phyloP scores from a whole-genome alignment of 2,888 invertebrate species.

The Calameuta pallipes region DNA sequence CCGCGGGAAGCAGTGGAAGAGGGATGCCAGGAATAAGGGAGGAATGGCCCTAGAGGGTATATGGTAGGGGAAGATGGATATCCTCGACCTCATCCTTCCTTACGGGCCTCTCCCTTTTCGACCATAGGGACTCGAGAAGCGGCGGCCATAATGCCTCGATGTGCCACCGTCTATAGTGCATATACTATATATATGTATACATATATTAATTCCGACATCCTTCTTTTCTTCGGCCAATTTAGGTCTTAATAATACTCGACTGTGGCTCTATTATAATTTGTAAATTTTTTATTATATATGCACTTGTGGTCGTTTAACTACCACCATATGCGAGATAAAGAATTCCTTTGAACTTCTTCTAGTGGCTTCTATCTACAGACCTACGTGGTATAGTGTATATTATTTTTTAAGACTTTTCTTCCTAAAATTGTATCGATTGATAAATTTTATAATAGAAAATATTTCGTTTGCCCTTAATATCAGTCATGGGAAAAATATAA shows the following conservation, averaged over 20 bases:
- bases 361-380: too few species aligned
- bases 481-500: background rate
- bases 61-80: constrained; percentile 63
- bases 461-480: background rate
- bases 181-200: constrained; percentile 23
- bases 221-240: constrained; percentile 47
- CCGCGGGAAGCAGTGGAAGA: constrained; percentile 52
- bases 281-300: constrained; percentile 6
- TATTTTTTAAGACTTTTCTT: background rate
- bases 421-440: background rate
- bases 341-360: background rate
- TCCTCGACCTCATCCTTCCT: constrained; percentile 60
- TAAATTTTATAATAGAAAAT: background rate
- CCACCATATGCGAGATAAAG: background rate
- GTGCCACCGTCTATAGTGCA: constrained; percentile 44
- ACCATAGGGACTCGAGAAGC: constrained; percentile 47
- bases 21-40: constrained; percentile 18
- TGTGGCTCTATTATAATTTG: constrained; percentile 54
- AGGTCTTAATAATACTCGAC: constrained; percentile 60
- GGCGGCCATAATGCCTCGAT: constrained; percentile 65
- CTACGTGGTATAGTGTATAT: background rate
- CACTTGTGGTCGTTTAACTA: background rate
- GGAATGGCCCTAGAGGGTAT: constrained; percentile 40
- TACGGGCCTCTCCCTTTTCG: constrained; percentile 12
- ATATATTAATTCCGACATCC: constrained; percentile 7